Percentiles rank a stretch among this genome's conserved stretches.
Evolutionary conservation across 1,140 invertebrate genomes (phyloP).

Genomic region (Zaprionus davidi): DNA sequence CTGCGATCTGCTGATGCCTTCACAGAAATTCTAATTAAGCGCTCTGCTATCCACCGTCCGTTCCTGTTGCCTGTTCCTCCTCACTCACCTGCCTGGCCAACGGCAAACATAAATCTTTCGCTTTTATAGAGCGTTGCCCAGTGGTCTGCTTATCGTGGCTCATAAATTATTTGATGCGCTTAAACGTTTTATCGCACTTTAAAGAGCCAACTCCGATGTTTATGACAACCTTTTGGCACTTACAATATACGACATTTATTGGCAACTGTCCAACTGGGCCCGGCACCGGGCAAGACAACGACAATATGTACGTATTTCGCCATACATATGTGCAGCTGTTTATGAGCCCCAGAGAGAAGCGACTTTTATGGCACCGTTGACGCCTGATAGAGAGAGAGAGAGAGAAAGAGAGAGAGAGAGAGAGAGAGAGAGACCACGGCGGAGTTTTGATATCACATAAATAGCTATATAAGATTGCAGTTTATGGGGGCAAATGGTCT

Average conservation of each 20-base stretch:
- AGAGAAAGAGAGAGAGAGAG: no score
- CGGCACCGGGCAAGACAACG: slow-evolving; percentile 5
- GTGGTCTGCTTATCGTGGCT: slow-evolving; percentile 52
- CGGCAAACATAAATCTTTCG: slow-evolving; percentile 1
- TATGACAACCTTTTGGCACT: slow-evolving; percentile 77
- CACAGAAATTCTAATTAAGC: slow-evolving; percentile 29
- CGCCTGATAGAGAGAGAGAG: background rate
- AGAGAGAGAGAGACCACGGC: no score
- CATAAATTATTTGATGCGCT: slow-evolving; percentile 79
- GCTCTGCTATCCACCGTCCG: background rate
- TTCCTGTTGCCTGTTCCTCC: background rate
- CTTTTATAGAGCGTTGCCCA: slow-evolving; percentile 19
- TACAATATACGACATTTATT: slow-evolving; percentile 67
- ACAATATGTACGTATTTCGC: slow-evolving; percentile 5
- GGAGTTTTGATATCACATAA: background rate
- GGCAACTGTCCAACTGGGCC: slow-evolving; percentile 63
- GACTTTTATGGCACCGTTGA: slow-evolving; percentile 31
- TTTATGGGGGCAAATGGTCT: background rate
- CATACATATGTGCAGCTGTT: slow-evolving; percentile 38
- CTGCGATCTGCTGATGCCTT: background rate
- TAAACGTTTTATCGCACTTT: slow-evolving; percentile 80
- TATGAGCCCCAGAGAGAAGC: slow-evolving; percentile 53
- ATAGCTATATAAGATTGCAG: slow-evolving; percentile 2
- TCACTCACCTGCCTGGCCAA: slow-evolving; percentile 26
- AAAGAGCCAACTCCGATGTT: slow-evolving; percentile 63